A percentile compares a stretch with the other conserved stretches of the same genome.
Conservation (phyloP, 2,797 vertebrate species). For the Molossus alvarezi region DNA sequence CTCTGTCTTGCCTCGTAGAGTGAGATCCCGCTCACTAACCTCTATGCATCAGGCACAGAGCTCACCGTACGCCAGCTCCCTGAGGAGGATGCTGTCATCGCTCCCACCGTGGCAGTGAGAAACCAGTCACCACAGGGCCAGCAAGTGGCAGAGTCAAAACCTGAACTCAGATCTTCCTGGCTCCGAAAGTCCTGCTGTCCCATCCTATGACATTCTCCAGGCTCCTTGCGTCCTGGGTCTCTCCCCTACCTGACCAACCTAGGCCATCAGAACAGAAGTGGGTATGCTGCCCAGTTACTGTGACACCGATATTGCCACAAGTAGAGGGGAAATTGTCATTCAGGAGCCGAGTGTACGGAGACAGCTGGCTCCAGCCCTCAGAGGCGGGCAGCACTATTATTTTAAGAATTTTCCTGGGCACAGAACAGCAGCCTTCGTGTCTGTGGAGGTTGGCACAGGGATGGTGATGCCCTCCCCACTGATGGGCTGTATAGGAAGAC, state of each 20-base stretch:
- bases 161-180: background rate
- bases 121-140: background rate
- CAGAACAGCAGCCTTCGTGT: constrained; percentile 43
- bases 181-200: background rate
- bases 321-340: background rate
- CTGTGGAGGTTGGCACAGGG: constrained; percentile 58
- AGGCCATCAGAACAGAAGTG: background rate
- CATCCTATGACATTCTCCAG: background rate
- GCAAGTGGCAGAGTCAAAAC: background rate
- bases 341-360: background rate
- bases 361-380: constrained; percentile 70
- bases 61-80: background rate
- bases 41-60: background rate
- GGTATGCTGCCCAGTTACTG: background rate
- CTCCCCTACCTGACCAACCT: background rate
- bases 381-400: constrained; percentile 60
- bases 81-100: background rate
- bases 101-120: background rate
- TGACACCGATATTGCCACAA: background rate
- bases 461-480: background rate
- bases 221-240: background rate
- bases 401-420: constrained; percentile 74
- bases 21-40: background rate
- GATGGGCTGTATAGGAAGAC: constrained; percentile 49
- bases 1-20: background rate